Conservation (phyloP, 2,888 invertebrate species). For the Crepidodera aurea region DNA sequence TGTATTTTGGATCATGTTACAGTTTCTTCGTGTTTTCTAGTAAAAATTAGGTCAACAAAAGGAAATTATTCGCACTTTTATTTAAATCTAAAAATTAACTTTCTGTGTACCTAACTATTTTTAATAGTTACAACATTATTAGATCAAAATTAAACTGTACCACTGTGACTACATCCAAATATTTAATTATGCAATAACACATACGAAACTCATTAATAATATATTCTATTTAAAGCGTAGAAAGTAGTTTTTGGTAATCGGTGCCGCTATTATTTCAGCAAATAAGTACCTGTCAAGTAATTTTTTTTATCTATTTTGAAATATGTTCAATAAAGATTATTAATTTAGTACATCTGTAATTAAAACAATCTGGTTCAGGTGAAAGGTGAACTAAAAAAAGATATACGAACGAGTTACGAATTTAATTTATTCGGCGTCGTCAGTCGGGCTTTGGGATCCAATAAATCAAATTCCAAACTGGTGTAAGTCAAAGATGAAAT, state of each 20-base stretch:
- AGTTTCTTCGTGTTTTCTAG: too few species aligned
- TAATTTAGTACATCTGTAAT: background rate
- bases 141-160: background rate
- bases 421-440: too few species aligned
- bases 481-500: too few species aligned
- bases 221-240: background rate
- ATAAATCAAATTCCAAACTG: too few species aligned
- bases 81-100: too few species aligned
- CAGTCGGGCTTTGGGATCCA: too few species aligned
- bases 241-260: conserved; percentile 4
- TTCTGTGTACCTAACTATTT: too few species aligned
- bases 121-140: too few species aligned
- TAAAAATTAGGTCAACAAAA: too few species aligned
- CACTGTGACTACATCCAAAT: background rate
- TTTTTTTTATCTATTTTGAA: background rate
- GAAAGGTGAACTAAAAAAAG: background rate
- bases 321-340: background rate
- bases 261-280: background rate
- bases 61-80: too few species aligned
- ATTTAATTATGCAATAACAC: conserved; percentile 1
- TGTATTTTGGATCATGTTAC: too few species aligned
- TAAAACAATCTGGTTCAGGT: background rate
- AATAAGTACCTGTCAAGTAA: background rate
- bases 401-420: background rate
- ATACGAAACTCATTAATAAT: background rate